A percentile compares a stretch with the other conserved stretches of the same genome.
Evolutionary conservation across 2,113 vertebrate genomes (phyloP).

Genomic region (Lophius piscatorius): DNA sequence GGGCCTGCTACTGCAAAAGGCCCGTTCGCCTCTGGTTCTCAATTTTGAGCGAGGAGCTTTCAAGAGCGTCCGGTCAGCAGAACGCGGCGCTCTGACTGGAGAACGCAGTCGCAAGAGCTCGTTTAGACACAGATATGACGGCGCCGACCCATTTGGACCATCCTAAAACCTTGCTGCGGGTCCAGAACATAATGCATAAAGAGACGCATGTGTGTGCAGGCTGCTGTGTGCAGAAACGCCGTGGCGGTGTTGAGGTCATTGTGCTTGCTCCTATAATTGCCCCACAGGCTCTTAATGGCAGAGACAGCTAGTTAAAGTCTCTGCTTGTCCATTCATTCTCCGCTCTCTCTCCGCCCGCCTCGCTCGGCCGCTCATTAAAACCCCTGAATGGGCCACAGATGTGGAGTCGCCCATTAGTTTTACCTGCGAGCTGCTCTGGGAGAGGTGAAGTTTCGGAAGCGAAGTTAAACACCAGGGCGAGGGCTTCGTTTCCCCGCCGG

Average conservation of each 20-base stretch:
- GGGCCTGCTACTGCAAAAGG: too few species aligned
- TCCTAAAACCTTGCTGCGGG: too few species aligned
- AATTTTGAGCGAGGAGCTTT: too few species aligned
- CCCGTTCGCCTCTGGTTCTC: too few species aligned
- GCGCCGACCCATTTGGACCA: too few species aligned
- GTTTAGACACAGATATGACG: too few species aligned
- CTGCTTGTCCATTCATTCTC: conserved; percentile 72
- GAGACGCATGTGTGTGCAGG: not conserved
- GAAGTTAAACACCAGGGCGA: conserved; percentile 43
- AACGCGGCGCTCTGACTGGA: too few species aligned
- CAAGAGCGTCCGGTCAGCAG: too few species aligned
- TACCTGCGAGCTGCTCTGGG: conserved; percentile 64
- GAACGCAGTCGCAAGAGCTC: too few species aligned
- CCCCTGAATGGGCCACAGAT: conserved; percentile 72
- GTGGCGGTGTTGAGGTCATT: conserved; percentile 52
- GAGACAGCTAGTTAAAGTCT: conserved; percentile 73
- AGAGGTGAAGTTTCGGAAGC: conserved; percentile 48
- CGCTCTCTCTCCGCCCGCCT: conserved; percentile 36
- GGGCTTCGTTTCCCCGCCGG: conserved; percentile 28
- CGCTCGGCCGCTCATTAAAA: conserved; percentile 69
- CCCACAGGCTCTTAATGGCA: conserved; percentile 62
- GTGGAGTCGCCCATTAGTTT: conserved; percentile 61
- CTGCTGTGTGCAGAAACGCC: conserved; percentile 34
- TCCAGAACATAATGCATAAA: too few species aligned
- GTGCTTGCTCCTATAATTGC: conserved; percentile 61